Percentiles rank a stretch among this genome's conserved stretches.
Conservation (phyloP, 2,888 invertebrate species). For the Anagyrus pseudococci region DNA sequence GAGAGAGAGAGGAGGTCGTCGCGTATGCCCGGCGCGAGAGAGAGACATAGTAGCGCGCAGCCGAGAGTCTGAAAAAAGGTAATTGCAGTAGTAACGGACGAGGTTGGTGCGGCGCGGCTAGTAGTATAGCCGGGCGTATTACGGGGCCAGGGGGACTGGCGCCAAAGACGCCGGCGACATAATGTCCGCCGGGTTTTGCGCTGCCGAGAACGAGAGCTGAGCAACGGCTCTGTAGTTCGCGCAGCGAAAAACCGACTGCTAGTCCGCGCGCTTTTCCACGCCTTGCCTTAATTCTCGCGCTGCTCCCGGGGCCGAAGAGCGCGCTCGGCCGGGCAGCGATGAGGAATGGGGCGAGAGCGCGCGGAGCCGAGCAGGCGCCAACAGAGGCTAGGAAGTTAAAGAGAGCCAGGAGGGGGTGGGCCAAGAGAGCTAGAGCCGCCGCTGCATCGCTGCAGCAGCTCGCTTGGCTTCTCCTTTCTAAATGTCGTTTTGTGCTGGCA, state of each 20-base stretch:
- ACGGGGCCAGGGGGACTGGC: slow-evolving; percentile 7
- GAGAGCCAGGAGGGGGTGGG: neutral
- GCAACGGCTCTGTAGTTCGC: neutral
- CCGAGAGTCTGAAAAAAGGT: neutral
- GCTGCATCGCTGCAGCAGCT: slow-evolving; percentile 15
- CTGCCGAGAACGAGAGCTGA: slow-evolving; percentile 6
- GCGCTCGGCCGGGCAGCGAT: slow-evolving; percentile 1
- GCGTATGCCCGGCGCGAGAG: too few relatives aligned
- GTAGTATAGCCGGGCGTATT: neutral
- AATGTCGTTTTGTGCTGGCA: slow-evolving; percentile 39
- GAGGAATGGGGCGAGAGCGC: neutral
- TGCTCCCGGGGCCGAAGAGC: neutral
- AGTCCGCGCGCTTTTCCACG: slow-evolving; percentile 21
- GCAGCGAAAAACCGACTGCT: slow-evolving; percentile 9
- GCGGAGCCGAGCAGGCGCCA: neutral
- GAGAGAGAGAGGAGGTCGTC: neutral
- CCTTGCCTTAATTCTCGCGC: slow-evolving; percentile 33
- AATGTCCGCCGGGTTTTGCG: slow-evolving; percentile 41
- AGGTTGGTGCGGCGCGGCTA: neutral
- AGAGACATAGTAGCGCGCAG: neutral
- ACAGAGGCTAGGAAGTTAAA: too few relatives aligned
- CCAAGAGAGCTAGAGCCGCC: slow-evolving; percentile 14
- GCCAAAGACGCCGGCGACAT: slow-evolving; percentile 34
- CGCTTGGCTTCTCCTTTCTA: slow-evolving; percentile 29
- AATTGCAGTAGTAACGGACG: slow-evolving; percentile 6